Conservation (phyloP, 2,888 invertebrate genomes). For the Danaus chrysippus region DNA sequence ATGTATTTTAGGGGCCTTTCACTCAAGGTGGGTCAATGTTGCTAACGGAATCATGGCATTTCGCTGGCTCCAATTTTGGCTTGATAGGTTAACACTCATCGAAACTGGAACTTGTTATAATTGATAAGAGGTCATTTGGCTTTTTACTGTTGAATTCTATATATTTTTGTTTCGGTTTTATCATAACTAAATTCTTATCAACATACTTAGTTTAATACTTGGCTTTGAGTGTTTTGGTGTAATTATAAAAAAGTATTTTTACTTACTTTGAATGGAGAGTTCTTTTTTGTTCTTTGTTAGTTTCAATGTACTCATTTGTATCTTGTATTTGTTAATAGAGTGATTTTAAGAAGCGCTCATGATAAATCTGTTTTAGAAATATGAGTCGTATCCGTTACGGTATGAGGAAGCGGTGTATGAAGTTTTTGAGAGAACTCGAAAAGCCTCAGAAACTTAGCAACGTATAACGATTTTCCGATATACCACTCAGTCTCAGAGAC, state of each 20-base stretch:
- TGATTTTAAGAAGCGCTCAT: too few species aligned
- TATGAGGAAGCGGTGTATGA: constrained; percentile 57
- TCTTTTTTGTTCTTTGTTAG: too few species aligned
- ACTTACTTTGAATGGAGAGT: too few species aligned
- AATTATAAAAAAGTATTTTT: too few species aligned
- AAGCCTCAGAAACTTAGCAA: constrained; percentile 88
- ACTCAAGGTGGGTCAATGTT: constrained; percentile 34
- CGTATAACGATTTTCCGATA: constrained; percentile 90
- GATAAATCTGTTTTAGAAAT: constrained; percentile 46
- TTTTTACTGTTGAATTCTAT: background rate
- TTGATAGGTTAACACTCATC: background rate
- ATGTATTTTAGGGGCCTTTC: constrained; percentile 32
- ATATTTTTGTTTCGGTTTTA: too few species aligned
- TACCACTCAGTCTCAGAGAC: constrained; percentile 89
- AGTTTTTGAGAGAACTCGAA: constrained; percentile 78
- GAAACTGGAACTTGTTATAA: constrained; percentile 12
- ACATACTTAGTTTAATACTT: too few species aligned
- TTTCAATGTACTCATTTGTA: too few species aligned
- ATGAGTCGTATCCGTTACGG: constrained; percentile 56
- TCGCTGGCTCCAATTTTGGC: constrained; percentile 25
- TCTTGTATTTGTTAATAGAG: too few species aligned
- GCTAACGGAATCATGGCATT: constrained; percentile 35
- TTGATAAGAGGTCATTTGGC: constrained; percentile 7
- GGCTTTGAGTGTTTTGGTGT: too few species aligned
- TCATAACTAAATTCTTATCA: too few species aligned